phyloP scores from a whole-genome alignment of 1,140 invertebrate species.

The Bactericera cockerelli region DNA sequence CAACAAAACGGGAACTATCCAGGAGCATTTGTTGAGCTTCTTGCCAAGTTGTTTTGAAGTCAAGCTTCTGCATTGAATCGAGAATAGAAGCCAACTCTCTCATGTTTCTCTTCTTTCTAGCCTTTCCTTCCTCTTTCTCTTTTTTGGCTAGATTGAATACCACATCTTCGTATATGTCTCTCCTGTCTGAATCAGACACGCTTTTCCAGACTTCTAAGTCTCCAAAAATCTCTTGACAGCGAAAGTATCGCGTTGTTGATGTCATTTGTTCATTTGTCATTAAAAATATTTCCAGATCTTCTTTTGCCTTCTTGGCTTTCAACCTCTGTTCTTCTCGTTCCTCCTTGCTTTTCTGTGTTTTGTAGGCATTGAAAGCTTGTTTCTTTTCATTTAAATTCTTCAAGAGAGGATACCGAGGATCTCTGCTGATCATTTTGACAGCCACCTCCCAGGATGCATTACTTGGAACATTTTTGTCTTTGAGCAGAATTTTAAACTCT shows the following conservation, averaged over 20 bases:
- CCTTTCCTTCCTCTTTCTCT: conserved; percentile 89
- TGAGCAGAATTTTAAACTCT: conserved; percentile 86
- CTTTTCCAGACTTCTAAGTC: conserved; percentile 71
- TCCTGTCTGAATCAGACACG: conserved; percentile 79
- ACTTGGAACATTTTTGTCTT: conserved; percentile 88
- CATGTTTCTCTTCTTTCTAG: conserved; percentile 87
- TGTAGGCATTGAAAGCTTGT: conserved; percentile 96
- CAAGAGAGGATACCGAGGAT: conserved; percentile 84
- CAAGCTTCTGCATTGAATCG: conserved; percentile 87
- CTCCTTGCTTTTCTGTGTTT: conserved; percentile 91
- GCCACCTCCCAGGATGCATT: conserved; percentile 95
- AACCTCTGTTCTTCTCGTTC: conserved; percentile 90
- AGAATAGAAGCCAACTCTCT: conserved; percentile 82
- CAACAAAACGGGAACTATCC: conserved; percentile 85
- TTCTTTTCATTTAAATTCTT: conserved; percentile 94
- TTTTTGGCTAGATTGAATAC: conserved; percentile 83
- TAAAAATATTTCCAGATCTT: conserved; percentile 91
- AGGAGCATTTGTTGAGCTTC: conserved; percentile 90
- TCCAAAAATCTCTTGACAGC: conserved; percentile 72
- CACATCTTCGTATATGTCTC: conserved; percentile 95
- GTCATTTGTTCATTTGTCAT: conserved; percentile 77
- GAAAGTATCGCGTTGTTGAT: conserved; percentile 80
- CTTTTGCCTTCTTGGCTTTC: conserved; percentile 89
- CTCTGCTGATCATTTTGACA: conserved; percentile 82
- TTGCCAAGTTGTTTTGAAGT: conserved; percentile 89